Conservation (phyloP, 2,797 vertebrate genomes). For the Micropoecilia bifurca region DNA sequence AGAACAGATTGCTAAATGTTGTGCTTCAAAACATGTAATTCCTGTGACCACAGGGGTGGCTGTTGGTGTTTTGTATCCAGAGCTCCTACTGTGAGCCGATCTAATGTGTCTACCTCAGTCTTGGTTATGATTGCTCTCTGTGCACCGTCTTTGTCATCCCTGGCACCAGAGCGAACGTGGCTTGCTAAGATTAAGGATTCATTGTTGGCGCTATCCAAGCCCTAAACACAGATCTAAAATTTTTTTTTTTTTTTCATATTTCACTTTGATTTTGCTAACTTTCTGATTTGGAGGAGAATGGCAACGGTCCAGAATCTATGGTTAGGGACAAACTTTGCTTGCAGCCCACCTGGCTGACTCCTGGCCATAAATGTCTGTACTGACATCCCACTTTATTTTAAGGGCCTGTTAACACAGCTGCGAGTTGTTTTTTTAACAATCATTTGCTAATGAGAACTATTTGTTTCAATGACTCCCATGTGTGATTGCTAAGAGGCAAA, state of each 20-base stretch:
- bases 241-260: conserved; percentile 2
- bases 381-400: conserved; percentile 79
- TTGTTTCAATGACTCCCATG: conserved; percentile 55
- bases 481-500: conserved; percentile 40
- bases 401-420: conserved; percentile 78
- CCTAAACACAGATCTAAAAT: conserved; percentile 67
- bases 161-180: conserved; percentile 63
- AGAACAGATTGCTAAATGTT: conserved; percentile 61
- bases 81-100: conserved; percentile 80
- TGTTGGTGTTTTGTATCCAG: conserved; percentile 72
- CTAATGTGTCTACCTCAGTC: conserved; percentile 91
- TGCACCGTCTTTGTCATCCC: conserved; percentile 61
- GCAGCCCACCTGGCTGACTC: conserved; percentile 72
- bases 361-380: conserved; percentile 73
- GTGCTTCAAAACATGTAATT: conserved; percentile 57
- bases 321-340: conserved; percentile 60
- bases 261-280: conserved; percentile 32
- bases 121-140: conserved; percentile 71
- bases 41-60: conserved; percentile 73
- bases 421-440: conserved; percentile 44
- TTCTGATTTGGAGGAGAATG: conserved; percentile 37
- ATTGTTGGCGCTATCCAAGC: conserved; percentile 58
- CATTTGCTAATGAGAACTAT: conserved; percentile 63
- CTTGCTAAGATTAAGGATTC: conserved; percentile 68
- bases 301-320: conserved; percentile 66